These are phyloP conservation scores for Leptodactylus fallax DNA, from an alignment of 2,797 vertebrate genomes.

Conservation along the genomic window DNA sequence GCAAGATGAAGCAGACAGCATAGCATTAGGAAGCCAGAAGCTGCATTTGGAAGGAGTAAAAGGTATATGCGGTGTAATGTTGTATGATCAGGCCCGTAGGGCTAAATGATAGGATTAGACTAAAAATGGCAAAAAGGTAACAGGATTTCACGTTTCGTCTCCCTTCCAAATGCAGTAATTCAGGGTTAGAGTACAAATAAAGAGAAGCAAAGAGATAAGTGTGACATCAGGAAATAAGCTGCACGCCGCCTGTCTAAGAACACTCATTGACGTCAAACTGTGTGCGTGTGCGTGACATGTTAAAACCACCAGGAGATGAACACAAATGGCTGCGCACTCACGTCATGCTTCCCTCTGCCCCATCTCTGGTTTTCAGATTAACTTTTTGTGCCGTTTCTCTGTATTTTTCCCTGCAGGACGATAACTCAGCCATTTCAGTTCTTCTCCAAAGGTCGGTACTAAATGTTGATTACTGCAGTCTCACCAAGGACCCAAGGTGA, in stretches of 20 bases:
- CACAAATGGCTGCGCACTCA: conserved; percentile 2
- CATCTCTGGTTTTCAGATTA: not conserved
- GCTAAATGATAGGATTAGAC: not conserved
- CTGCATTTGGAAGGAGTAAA: conserved; percentile 54
- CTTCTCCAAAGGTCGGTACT: not conserved
- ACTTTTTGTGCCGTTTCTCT: not conserved
- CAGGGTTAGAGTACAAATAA: conserved; percentile 9
- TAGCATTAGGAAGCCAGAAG: conserved; percentile 29
- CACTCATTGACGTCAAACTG: not conserved
- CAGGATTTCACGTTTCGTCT: not conserved
- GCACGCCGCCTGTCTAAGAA: not conserved
- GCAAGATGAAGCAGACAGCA: conserved; percentile 60
- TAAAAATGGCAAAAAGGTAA: too few relatives aligned
- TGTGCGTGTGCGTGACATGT: not conserved
- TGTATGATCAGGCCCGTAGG: not conserved
- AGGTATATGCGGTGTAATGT: not conserved
- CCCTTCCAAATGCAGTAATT: conserved; percentile 58
- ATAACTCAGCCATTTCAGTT: conserved; percentile 27
- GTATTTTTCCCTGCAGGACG: not conserved
- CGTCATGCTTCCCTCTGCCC: not conserved
- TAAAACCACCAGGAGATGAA: not conserved
- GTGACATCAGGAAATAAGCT: not conserved
- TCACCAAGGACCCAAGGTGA: conserved; percentile 30
- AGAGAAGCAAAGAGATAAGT: not conserved
- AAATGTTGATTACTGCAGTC: not conserved